phyloP scores from a whole-genome alignment of 2,797 vertebrate species.

The Sebastes taczanowskii region DNA sequence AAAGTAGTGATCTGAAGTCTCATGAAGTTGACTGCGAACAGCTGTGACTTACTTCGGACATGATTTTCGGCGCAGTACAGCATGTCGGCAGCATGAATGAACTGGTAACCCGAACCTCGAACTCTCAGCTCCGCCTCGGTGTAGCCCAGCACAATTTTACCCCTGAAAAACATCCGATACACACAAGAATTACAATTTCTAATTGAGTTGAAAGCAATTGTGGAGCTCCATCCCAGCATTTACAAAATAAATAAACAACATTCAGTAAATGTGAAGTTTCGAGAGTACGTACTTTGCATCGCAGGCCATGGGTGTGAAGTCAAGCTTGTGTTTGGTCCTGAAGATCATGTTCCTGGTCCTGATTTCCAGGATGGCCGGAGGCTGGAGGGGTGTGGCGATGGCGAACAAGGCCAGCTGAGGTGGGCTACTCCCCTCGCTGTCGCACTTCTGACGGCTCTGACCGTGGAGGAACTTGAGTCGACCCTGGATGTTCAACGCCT shows the following conservation, averaged over 20 bases:
- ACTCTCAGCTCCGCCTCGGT: conserved; percentile 80
- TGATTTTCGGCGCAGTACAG: conserved; percentile 83
- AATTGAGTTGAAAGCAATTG: neutral
- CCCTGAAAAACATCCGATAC: conserved; percentile 49
- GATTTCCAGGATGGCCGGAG: conserved; percentile 86
- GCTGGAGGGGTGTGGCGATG: conserved; percentile 83
- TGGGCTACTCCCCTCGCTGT: conserved; percentile 16
- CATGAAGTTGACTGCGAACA: neutral
- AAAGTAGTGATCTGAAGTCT: too few species aligned
- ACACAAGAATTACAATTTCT: neutral
- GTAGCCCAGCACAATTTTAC: conserved; percentile 81
- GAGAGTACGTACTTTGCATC: conserved; percentile 80
- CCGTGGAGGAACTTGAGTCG: conserved; percentile 84
- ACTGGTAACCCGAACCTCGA: conserved; percentile 81
- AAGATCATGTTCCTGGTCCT: conserved; percentile 84
- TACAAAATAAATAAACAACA: too few species aligned
- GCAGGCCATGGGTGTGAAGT: conserved; percentile 88
- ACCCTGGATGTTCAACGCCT: conserved; percentile 85
- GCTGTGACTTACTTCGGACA: conserved; percentile 74
- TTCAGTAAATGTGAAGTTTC: neutral
- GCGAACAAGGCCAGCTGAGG: conserved; percentile 84
- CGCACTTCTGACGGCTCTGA: conserved; percentile 62
- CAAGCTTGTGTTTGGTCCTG: conserved; percentile 89
- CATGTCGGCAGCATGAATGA: conserved; percentile 84
- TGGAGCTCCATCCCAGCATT: too few species aligned